Evolutionary conservation across 2,113 vertebrate genomes (phyloP).

Genomic region (Tychaedon coryphoeus): DNA sequence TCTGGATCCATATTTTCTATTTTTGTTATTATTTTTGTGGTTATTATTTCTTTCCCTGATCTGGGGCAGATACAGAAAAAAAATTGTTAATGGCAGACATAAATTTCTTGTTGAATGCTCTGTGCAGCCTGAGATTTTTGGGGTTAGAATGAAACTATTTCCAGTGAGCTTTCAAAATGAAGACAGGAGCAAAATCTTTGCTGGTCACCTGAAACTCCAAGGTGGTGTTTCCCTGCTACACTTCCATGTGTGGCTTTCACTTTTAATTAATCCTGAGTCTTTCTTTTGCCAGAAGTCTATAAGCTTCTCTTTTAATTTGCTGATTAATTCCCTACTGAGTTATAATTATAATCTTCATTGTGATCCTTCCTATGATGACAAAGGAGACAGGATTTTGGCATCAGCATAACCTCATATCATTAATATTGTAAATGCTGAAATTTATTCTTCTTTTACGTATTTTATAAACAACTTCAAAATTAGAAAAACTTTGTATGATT

Average conservation of each 20-base stretch:
- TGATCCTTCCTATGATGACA: neutral
- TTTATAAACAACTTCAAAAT: neutral
- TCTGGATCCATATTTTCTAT: neutral
- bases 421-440: neutral
- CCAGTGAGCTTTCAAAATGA: neutral
- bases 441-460: neutral
- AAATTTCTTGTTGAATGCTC: neutral
- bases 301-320: constrained; percentile 11
- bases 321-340: neutral
- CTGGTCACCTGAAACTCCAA: neutral
- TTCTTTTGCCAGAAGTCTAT: neutral
- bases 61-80: neutral
- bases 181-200: neutral
- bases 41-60: neutral
- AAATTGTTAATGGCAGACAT: neutral
- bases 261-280: constrained; percentile 5
- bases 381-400: neutral
- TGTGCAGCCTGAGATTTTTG: neutral
- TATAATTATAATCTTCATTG: neutral
- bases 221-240: neutral
- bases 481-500: neutral
- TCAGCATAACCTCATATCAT: neutral
- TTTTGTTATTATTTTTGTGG: neutral
- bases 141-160: neutral
- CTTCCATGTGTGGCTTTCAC: neutral